Evolutionary conservation across 1,140 invertebrate genomes (phyloP), one percentile per base, ranked within the genome.

Genomic region (Meloidogyne exigua): DNA sequence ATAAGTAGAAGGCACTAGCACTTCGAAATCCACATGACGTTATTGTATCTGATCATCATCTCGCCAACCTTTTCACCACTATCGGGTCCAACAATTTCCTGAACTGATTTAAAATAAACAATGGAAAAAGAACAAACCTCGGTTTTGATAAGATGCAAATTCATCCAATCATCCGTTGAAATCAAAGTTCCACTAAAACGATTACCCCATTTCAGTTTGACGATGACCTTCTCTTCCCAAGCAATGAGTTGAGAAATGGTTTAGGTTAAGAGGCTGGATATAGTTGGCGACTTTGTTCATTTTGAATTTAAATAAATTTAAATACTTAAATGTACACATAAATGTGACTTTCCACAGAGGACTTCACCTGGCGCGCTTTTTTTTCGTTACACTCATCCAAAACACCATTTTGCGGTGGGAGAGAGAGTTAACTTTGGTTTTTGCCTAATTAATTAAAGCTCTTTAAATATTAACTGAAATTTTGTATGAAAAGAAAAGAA

Each of bases 81-180:
- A 57, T 57, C 49, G 9, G n/a, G 7, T n/a, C 49, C 49, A 57
- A 57, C 9, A 57, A 57, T 2, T 57, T 57, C 49, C 49, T 57
- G 7, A 57, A 57, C n/a, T 57, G n/a, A n/a, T 57, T 57, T 57
- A n/a, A 57, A 57, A n/a, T n/a, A n/a, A 7, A 57, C 3, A 39
- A 39, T 4, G 36, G 36, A 7, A 21, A 57, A 7, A 57, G 7
- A 57, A n/a, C 21, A 57, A 21, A 57, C 49, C 13, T 57, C 49
- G n/a, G 49, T 57, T 21, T 57, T 57, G 49, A 57, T 57, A 57
- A 57, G 49, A 57, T 57, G 49, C n/a, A 57, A 57, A n/a, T 57
- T 57, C 49, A 57, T 57, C 49, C 49, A 57, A 1, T 57, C 49
- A 57, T 57, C 49, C 0, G 49, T 57, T 7, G 49, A 57, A n/a